Evolutionary conservation across 2,797 vertebrate species (phyloP), one percentile per base, ranked within the genome.

Genomic region (Cyclura pinguis): DNA sequence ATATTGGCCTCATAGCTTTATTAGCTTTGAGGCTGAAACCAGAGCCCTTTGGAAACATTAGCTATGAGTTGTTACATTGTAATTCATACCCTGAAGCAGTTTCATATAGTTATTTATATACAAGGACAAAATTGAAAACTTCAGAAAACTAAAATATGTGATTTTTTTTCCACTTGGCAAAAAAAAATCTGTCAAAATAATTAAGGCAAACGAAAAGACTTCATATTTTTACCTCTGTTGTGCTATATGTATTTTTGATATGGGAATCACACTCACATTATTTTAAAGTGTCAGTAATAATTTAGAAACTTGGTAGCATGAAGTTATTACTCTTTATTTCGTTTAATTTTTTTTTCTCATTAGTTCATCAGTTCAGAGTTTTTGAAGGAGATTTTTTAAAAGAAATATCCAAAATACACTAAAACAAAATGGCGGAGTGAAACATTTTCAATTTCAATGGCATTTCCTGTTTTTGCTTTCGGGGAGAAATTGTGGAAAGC

Each of bases 111-210:
- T 84, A 91, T 91, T 91, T 88, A 91, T 84, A 88, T 77, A 88
- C 57, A 62, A 67, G 80, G 22, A 59, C 62, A 88, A 84, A 88
- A 91, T 88, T 59, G 86, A 88, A 91, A 88, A 91, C 86, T 91
- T 91, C 85, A 91, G 38, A 78, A 87, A 91, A 91, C 77, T 84
- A 87, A 87, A 91, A 87, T n/a, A 90, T 83, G 73, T 77, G 57
- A 64, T 87, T 72, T 32, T 77, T 73, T 50, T 67, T 7, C 38
- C 42, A 77, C 24, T 69, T 27, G 32, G 76, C 10, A 85, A 57
- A 80, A 88, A 72, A 80, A 76, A 14, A 10, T 22, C 32, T 72
- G 67, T 82, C 80, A 78, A 84, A 78, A 80, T 91, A 87, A 91
- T 91, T 84, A 88, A 84, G 74, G 81, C 35, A 84, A 84, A 88